Base-by-base conservation (phyloP, 2,113 vertebrate species). In the Hiodon alosoides region DNA sequence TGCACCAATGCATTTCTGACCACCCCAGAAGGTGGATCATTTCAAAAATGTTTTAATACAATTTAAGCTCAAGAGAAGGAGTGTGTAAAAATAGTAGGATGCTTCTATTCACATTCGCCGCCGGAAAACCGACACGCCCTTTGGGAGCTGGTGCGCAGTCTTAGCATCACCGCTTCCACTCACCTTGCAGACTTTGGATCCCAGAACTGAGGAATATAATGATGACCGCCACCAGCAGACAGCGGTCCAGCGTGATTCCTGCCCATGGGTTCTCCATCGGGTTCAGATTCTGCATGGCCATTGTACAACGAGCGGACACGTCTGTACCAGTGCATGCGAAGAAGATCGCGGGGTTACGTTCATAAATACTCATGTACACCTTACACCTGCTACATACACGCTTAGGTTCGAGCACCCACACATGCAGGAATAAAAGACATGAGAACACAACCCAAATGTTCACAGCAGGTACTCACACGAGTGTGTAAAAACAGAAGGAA, bases 161-260 rank as follows among this genome's bases (percentile, higher is more conserved):
- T 31, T 31, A 31, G 31, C 31, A 31, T 31, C 14, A 3, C 11
- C 53, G 14, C 7, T 11, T 59, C 31, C 11, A 7, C 94, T 93
- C 88, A 98, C 97, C 94, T 57, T 93, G 90, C 48, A 95, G 80
- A 64, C 94, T 89, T 80, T 93, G 93, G 75, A 94, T 85, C n/a
- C 93, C 90, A 0, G 94, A 89, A 54, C 92, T 95, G 81, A 98
- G 87, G 48, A 96, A 78, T 47, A 95, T 91, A 0, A 96, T 75
- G 0, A 92, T 8, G 0, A 94, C 86, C 2, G 94, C 92, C 73
- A 96, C 74, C 62, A 93, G 82, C 59, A 98, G 78, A 80, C 95
- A 97, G 72, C 93, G 93, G 86, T 96, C 98, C 83, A 98, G 89
- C 0, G 93, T 93, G 75, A 97, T 67, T 3, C 93, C 90, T 52